Conservation (phyloP, 53 echinoderm and acorn worm genomes). For the Paelopatides confundens region DNA sequence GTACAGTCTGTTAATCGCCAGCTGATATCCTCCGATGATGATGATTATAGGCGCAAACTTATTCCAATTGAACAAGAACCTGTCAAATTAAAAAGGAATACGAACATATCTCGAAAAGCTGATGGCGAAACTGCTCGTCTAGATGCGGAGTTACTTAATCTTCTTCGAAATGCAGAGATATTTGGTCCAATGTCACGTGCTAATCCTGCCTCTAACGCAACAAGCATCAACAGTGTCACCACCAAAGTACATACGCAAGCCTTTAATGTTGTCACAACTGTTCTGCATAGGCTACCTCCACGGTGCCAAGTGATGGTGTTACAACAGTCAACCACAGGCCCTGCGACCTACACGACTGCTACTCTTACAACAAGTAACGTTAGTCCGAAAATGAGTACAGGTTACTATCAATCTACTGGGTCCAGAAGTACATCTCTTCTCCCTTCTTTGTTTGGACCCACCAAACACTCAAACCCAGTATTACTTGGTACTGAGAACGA, state of each 20-base stretch:
- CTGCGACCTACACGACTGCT: slow-evolving; percentile 35
- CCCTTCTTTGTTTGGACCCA: background rate
- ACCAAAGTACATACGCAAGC: background rate
- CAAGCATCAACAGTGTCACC: background rate
- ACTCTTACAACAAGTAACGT: slow-evolving; percentile 14
- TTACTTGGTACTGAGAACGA: background rate
- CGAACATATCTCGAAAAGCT: background rate
- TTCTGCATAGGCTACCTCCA: slow-evolving; percentile 21
- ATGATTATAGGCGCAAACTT: background rate
- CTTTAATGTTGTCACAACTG: slow-evolving; percentile 7
- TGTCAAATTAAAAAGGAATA: background rate
- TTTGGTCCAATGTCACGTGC: background rate
- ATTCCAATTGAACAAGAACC: slow-evolving; percentile 23
- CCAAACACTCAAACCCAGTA: background rate
- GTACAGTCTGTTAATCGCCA: too few relatives aligned
- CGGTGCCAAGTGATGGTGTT: slow-evolving; percentile 15
- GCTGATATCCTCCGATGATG: too few relatives aligned
- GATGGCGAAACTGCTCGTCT: background rate
- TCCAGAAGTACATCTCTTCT: background rate
- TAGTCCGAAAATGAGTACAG: slow-evolving; percentile 36
- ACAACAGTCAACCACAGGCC: slow-evolving; percentile 5
- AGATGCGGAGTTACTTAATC: slow-evolving; percentile 23
- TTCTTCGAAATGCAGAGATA: slow-evolving; percentile 10
- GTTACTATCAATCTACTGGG: slow-evolving; percentile 1
- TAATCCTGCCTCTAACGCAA: background rate